phyloP scores from a whole-genome alignment of 2,797 vertebrate genomes.

The Lates japonicus region DNA sequence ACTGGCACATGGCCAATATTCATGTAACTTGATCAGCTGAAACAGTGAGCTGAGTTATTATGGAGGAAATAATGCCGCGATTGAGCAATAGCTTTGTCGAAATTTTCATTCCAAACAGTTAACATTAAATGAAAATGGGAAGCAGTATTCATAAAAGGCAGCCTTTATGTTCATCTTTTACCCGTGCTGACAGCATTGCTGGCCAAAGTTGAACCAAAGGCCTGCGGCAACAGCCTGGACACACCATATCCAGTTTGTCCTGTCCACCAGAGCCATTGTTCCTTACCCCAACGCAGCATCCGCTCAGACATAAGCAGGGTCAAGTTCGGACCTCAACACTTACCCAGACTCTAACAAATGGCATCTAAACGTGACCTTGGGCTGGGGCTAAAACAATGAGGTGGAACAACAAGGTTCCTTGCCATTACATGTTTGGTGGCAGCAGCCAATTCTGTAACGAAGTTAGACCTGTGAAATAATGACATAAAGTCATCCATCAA shows the following conservation, averaged over 20 bases:
- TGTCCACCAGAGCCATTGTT: constrained; percentile 72
- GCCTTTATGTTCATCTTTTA: constrained; percentile 8
- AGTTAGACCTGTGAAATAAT: constrained; percentile 67
- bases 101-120: not conserved
- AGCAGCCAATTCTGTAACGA: constrained; percentile 66
- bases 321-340: constrained; percentile 72
- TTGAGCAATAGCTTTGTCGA: constrained; percentile 16
- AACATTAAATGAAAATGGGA: not conserved
- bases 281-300: no score
- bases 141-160: not conserved
- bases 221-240: constrained; percentile 43
- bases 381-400: constrained; percentile 64
- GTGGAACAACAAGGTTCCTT: constrained; percentile 36
- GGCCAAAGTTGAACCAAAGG: constrained; percentile 44
- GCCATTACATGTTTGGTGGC: no score
- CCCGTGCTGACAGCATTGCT: constrained; percentile 14
- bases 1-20: not conserved
- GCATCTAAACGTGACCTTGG: constrained; percentile 59
- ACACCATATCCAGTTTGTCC: constrained; percentile 54
- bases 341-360: constrained; percentile 61
- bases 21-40: constrained; percentile 23
- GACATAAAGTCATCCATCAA: constrained; percentile 72
- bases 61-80: constrained; percentile 10
- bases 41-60: constrained; percentile 17
- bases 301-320: constrained; percentile 70